Evolutionary conservation across 2,113 vertebrate genomes (phyloP), one percentile per base, ranked within the genome.

Genomic region (Upupa epops): DNA sequence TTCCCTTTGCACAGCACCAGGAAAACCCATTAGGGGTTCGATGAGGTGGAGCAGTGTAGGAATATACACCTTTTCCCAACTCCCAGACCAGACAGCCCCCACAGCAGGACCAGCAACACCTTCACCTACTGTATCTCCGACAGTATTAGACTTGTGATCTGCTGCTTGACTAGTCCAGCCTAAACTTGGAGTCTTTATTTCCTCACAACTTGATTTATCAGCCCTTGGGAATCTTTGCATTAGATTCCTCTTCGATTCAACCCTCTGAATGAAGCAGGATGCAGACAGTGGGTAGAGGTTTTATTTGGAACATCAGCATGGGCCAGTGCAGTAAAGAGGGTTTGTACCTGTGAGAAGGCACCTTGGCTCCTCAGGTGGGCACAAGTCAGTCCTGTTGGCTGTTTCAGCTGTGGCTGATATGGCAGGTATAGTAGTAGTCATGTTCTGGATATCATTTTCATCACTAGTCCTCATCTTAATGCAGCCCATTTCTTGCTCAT

Each of bases 221-320:
- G 55, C 32, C 17, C n/a, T 19, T 29, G 45, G 45, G 61, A 69
- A 64, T 77, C 61, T 86, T 95, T 64, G 86, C 64, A 81, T 80
- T 71, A 81, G 60, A 49, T 95, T 90, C 19, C 68, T 21, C 52
- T 77, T 31, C 69, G 45, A 86, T 94, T 77, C 92, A 95, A 58
- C 32, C 22, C 40, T 76, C 83, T 55, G 36, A 66, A 45, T 86
- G 55, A 74, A 78, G 58, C 17, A 78, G 58, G 34, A 31, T 69
- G 51, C 31, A 58, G 51, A 68, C 70, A 73, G 60, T 18, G 61
- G 46, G 17, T 59, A 54, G 19, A 84, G 65, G 61, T 54, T 81
- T 48, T 74, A 9, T 48, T 64, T 71, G 72, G 66, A 88, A 75
- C 58, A 37, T 77, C 58, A 29, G 26, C 28, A 10, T 1, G 7